Evolutionary conservation across 2,113 vertebrate species (phyloP).

Genomic region (Pampusana beccarii): DNA sequence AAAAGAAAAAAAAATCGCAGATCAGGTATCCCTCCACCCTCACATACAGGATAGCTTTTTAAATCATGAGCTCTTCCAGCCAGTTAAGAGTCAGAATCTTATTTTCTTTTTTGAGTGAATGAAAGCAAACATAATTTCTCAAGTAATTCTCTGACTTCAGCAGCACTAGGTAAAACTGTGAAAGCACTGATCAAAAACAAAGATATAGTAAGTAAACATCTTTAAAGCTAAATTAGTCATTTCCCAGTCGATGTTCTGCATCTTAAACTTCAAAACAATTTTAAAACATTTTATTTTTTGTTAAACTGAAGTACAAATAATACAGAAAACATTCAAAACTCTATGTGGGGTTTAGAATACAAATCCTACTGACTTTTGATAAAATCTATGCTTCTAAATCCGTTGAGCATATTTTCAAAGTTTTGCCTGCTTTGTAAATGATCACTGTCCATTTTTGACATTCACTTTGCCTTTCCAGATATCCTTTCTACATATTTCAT

Average conservation of each 20-base stretch:
- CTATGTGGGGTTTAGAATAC: not conserved
- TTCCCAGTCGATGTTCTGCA: not conserved
- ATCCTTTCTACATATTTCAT: not conserved
- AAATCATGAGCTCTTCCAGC: not conserved
- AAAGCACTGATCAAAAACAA: not conserved
- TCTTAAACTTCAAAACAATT: not conserved
- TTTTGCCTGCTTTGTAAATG: not conserved
- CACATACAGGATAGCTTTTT: not conserved
- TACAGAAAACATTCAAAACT: not conserved
- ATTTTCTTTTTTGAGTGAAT: not conserved
- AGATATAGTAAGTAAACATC: not conserved
- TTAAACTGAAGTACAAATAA: not conserved
- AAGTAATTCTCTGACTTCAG: not conserved
- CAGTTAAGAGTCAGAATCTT: not conserved
- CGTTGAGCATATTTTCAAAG: not conserved
- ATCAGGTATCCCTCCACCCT: not conserved
- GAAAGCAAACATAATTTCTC: not conserved
- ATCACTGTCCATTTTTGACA: not conserved
- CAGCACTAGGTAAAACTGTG: not conserved
- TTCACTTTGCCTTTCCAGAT: not conserved
- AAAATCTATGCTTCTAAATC: not conserved
- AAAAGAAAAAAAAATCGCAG: not conserved
- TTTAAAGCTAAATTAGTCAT: not conserved
- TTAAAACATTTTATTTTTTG: not conserved
- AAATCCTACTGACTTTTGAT: not conserved